phyloP scores from a whole-genome alignment of 2,888 invertebrate species.

The Drosophila ezoana region DNA sequence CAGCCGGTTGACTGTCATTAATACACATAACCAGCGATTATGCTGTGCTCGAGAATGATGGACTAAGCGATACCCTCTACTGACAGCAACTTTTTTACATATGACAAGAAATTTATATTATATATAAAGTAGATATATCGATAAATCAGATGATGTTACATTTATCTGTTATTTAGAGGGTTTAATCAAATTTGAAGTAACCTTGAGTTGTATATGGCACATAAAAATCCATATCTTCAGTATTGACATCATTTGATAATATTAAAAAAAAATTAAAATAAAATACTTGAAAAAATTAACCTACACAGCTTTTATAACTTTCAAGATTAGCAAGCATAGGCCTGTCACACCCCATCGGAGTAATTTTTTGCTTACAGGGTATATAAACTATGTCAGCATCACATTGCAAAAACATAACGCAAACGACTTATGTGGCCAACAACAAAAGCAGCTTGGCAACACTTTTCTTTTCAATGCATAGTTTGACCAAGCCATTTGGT shows the following conservation, averaged over 20 bases:
- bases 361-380: slow-evolving; percentile 1
- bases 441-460: slow-evolving; percentile 45
- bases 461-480: slow-evolving; percentile 63
- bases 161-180: too few relatives aligned
- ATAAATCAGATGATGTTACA: too few relatives aligned
- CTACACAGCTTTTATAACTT: too few relatives aligned
- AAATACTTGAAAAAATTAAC: too few relatives aligned
- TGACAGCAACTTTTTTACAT: too few relatives aligned
- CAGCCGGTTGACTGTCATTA: slow-evolving; percentile 12
- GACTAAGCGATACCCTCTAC: not conserved
- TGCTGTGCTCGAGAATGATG: not conserved
- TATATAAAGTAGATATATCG: too few relatives aligned
- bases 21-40: slow-evolving; percentile 10
- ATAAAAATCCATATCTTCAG: too few relatives aligned
- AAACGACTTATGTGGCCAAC: slow-evolving; percentile 30
- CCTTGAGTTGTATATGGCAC: too few relatives aligned
- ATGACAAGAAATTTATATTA: too few relatives aligned
- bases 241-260: too few relatives aligned
- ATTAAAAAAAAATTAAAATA: too few relatives aligned
- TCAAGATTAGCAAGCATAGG: not conserved
- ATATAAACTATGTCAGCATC: slow-evolving; percentile 64
- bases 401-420: slow-evolving; percentile 55
- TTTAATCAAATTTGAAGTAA: too few relatives aligned
- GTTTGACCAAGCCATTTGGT: slow-evolving; percentile 27
- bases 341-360: not conserved